A percentile compares a stretch with the other conserved stretches of the same genome.
Evolutionary conservation across 92 coral and sea anemone species (phyloP).

Genomic region (Zoanthus gigantus): DNA sequence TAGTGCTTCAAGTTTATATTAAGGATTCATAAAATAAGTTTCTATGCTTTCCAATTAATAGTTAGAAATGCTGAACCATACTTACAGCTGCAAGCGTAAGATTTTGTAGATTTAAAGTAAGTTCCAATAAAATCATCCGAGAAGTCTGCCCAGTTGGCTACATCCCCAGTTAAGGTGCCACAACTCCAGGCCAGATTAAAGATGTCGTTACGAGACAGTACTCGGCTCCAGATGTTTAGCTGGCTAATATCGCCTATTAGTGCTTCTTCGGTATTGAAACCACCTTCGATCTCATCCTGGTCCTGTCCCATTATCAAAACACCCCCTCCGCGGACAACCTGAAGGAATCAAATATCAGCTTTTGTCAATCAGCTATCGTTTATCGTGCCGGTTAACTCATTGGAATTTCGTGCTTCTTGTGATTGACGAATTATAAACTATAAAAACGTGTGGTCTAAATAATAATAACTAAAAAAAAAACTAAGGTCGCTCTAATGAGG

Average conservation of each 20-base stretch:
- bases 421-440: too few relatives aligned
- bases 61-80: neutral
- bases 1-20: too few relatives aligned
- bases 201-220: slow-evolving; percentile 67
- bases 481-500: too few relatives aligned
- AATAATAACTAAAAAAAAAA: too few relatives aligned
- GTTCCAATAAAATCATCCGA: slow-evolving; percentile 72
- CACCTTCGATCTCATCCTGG: slow-evolving; percentile 82
- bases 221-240: slow-evolving; percentile 79
- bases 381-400: too few relatives aligned
- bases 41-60: too few relatives aligned
- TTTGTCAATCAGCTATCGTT: too few relatives aligned
- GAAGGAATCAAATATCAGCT: neutral
- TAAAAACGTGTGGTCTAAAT: too few relatives aligned
- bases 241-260: slow-evolving; percentile 84
- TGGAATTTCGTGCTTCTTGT: too few relatives aligned
- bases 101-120: slow-evolving; percentile 62
- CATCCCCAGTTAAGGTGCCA: slow-evolving; percentile 73
- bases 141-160: slow-evolving; percentile 87
- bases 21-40: neutral
- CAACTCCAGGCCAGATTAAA: slow-evolving; percentile 76
- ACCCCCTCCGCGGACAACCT: slow-evolving; percentile 81
- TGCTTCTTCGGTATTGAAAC: slow-evolving; percentile 83
- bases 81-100: slow-evolving; percentile 87
- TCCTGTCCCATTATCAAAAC: slow-evolving; percentile 85